Base-by-base conservation (phyloP, 1,140 invertebrate species). In the Sinella curviseta region DNA sequence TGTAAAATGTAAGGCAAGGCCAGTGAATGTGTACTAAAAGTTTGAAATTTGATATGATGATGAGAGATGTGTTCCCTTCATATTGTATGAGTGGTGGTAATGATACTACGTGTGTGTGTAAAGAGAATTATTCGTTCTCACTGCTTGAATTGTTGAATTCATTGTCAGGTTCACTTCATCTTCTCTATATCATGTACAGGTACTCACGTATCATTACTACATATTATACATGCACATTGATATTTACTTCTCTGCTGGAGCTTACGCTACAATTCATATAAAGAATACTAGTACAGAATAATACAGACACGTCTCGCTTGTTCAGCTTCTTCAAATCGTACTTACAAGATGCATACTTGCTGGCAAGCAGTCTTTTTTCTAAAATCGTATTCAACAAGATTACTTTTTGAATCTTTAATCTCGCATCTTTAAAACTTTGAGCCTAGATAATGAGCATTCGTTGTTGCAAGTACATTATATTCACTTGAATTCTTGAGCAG, bases 131-230 rank as follows among this genome's bases (percentile, higher is more conserved):
- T 48, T 60, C 12, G 24, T 60, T 60, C 57, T 60, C 57, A 60
- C 24, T 26, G 57, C 24, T n/a, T 60, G 8, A 60, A 60, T 60
- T 60, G 3, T n/a, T 60, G 8, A 60, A 60, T 60, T 60, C 57
- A 60, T 60, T 60, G 57, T 60, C 57, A 60, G 57, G 57, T 60
- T 60, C 57, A 60, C 24, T 60, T 60, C 57, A 60, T 17, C 57
- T 60, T 48, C 39, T 8, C 20, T 48, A 12, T 48, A 12, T 48
- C 39, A 48, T 20, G 20, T 20, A 48, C 39, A 48, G 39, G 39
- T 48, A 48, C 8, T n/a, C n/a, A n/a, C n/a, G n/a, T n/a, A n/a
- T 48, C 39, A 8, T 48, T 48, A 48, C 8, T 12, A 20, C 39
- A 12, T 48, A 20, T 48, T 20, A 12, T 48, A 48, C 39, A 48